Percentiles rank a stretch among this genome's conserved stretches.
These are phyloP conservation scores for Ctenosaura bakeri DNA, from an alignment of 2,797 vertebrate genomes.

Conservation along the genomic window DNA sequence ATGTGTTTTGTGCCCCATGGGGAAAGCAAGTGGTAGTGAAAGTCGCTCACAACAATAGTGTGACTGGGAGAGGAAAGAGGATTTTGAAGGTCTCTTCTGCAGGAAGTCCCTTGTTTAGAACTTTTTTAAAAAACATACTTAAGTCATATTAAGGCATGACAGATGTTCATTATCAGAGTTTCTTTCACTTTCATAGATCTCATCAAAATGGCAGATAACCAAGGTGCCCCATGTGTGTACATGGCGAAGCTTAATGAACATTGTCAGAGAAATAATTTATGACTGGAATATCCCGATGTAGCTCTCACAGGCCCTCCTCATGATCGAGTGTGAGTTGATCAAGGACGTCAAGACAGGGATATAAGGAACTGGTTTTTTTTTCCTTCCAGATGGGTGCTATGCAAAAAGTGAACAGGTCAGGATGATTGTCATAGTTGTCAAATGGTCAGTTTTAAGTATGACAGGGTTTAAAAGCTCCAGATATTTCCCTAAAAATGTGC, in stretches of 20 bases:
- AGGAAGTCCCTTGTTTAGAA: too few species aligned
- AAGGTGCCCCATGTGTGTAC: not conserved
- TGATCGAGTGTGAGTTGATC: conserved; percentile 69
- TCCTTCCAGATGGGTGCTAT: not conserved
- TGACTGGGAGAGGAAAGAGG: not conserved
- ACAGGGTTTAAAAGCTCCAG: not conserved
- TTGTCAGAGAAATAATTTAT: not conserved
- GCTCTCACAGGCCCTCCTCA: conserved; percentile 34
- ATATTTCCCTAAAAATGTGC: not conserved
- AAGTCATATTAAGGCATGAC: too few species aligned
- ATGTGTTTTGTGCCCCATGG: not conserved
- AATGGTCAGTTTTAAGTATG: not conserved
- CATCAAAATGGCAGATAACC: conserved; percentile 52
- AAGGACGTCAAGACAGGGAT: accelerated
- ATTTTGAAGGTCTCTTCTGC: not conserved
- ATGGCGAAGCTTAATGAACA: conserved; percentile 67
- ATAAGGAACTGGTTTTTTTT: not conserved
- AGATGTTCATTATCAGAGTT: not conserved
- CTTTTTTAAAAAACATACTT: not conserved
- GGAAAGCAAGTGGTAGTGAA: not conserved
- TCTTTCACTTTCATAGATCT: not conserved
- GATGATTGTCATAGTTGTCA: not conserved
- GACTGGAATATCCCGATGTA: accelerated
- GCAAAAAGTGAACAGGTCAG: not conserved
- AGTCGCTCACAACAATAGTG: not conserved